phyloP scores from a whole-genome alignment of 2,797 vertebrate genomes.

The Smutsia gigantea region DNA sequence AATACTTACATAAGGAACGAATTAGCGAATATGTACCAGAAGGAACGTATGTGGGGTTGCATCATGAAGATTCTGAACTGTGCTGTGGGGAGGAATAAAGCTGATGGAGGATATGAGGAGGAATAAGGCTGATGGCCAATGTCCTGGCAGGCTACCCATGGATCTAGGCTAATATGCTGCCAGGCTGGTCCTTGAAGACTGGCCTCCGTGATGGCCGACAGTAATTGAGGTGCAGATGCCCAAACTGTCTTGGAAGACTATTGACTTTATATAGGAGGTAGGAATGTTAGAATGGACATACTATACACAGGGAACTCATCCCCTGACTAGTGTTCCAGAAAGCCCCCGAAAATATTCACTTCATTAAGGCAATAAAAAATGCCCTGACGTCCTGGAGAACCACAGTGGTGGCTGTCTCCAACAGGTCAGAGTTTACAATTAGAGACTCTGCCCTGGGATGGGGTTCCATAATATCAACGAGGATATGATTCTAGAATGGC shows the following conservation, averaged over 20 bases:
- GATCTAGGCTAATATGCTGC: neutral
- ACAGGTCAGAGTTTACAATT: neutral
- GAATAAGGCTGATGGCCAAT: neutral
- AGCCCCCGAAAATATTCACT: neutral
- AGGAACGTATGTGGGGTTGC: neutral
- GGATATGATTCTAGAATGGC: neutral
- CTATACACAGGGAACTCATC: neutral
- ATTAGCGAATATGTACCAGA: neutral
- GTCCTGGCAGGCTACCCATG: neutral
- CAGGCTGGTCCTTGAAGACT: neutral
- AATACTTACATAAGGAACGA: neutral
- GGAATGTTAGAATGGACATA: neutral
- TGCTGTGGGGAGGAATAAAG: neutral
- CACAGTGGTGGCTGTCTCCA: neutral
- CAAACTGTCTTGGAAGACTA: neutral
- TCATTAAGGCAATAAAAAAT: neutral
- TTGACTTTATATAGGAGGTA: neutral
- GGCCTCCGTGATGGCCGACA: neutral
- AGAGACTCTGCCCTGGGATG: neutral
- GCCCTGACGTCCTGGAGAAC: neutral
- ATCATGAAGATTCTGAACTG: neutral
- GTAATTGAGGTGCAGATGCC: neutral
- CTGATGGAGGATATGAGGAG: neutral
- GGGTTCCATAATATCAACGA: no score
- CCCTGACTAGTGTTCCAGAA: neutral